phyloP scores from a whole-genome alignment of 2,888 invertebrate genomes.

The Zygogramma bicolorata region DNA sequence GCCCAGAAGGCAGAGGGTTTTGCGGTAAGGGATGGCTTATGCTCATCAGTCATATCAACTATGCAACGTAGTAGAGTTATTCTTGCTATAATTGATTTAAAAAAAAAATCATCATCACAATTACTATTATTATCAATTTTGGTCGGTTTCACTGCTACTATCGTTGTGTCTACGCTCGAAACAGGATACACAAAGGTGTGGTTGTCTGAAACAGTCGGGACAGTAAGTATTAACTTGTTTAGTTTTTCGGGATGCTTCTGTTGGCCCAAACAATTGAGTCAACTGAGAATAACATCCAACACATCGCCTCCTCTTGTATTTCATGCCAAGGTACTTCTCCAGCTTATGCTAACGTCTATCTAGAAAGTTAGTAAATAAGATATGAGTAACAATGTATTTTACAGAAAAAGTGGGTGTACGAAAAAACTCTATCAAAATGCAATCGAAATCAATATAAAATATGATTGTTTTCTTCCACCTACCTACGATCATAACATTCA shows the following conservation, averaged over 20 bases:
- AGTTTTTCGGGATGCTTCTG: constrained; percentile 14
- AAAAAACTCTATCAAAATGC: too few relatives aligned
- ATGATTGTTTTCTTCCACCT: too few relatives aligned
- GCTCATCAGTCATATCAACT: too few relatives aligned
- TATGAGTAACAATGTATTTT: not conserved
- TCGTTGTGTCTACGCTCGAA: not conserved
- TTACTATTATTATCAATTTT: not conserved
- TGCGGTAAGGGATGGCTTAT: too few relatives aligned
- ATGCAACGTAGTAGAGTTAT: too few relatives aligned
- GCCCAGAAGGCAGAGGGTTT: too few relatives aligned
- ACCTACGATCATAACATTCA: too few relatives aligned
- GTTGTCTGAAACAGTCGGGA: not conserved
- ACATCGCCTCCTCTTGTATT: constrained; percentile 13
- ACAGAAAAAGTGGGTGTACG: not conserved
- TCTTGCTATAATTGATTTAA: not conserved
- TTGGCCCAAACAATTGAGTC: not conserved
- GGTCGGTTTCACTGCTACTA: not conserved
- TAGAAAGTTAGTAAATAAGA: too few relatives aligned
- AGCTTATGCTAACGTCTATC: not conserved
- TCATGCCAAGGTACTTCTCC: not conserved
- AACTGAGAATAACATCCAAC: constrained; percentile 4
- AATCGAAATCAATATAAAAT: too few relatives aligned
- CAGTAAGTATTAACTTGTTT: constrained; percentile 14
- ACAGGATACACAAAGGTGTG: not conserved
- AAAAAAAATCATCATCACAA: not conserved